These are phyloP conservation scores for Lethenteron camtschaticum DNA, from an alignment of 2,113 vertebrate species.

Conservation along the genomic window DNA sequence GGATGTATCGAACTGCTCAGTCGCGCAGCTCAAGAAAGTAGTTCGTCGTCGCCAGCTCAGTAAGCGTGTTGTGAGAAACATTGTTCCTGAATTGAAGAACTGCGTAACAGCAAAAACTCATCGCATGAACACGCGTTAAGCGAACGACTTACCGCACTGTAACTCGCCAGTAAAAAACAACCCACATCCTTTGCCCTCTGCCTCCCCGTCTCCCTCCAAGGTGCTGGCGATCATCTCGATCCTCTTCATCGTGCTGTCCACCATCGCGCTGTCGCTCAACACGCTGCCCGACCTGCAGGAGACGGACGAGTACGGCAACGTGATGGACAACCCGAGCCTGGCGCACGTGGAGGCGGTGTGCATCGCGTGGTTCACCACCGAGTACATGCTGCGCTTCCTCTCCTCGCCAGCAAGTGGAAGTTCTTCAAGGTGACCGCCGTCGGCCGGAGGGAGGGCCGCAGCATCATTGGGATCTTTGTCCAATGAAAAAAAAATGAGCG, in stretches of 20 bases:
- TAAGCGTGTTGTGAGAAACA: too few relatives aligned
- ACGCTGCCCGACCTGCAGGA: slow-evolving; percentile 4
- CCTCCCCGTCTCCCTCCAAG: not conserved
- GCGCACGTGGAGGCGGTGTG: slow-evolving; percentile 4
- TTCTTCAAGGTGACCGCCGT: not conserved
- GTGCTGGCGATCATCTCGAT: slow-evolving; percentile 6
- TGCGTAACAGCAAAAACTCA: too few relatives aligned
- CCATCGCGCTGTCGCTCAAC: slow-evolving; percentile 3
- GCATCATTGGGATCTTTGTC: too few relatives aligned
- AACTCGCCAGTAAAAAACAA: too few relatives aligned
- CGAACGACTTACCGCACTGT: too few relatives aligned
- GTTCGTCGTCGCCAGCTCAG: too few relatives aligned
- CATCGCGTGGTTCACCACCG: slow-evolving; percentile 2
- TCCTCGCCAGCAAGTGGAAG: slow-evolving; percentile 4
- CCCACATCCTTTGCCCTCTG: not conserved
- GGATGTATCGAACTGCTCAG: too few relatives aligned
- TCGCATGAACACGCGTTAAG: too few relatives aligned
- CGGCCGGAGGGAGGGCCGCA: too few relatives aligned
- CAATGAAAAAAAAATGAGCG: too few relatives aligned
- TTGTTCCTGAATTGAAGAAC: too few relatives aligned
- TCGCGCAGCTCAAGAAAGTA: too few relatives aligned
- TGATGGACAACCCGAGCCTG: slow-evolving; percentile 2
- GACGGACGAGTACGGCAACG: not conserved
- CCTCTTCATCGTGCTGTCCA: slow-evolving; percentile 3
- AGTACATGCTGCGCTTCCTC: slow-evolving; percentile 2